Percentiles rank a stretch among this genome's conserved stretches.
Conservation (phyloP, 2,888 invertebrate genomes). For the Meghimatium bilineatum region DNA sequence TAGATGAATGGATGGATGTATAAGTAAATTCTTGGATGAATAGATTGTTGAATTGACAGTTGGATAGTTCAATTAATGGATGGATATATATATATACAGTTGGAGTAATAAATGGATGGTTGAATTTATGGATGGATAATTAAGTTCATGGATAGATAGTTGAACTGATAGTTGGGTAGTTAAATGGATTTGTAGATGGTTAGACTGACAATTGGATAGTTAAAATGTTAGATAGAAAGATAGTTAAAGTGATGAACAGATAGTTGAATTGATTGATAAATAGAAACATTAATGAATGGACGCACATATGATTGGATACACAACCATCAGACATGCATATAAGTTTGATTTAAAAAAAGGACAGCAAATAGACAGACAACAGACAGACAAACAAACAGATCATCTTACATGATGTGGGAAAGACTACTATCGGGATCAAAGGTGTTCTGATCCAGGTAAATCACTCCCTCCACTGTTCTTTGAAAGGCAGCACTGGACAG, state of each 20-base stretch:
- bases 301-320: background rate
- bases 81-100: background rate
- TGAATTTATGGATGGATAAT: background rate
- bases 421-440: background rate
- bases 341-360: background rate
- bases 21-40: background rate
- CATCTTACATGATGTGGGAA: background rate
- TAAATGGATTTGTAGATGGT: background rate
- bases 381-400: background rate
- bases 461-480: background rate
- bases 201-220: background rate
- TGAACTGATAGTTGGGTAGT: background rate
- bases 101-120: background rate
- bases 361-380: background rate
- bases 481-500: slow-evolving; percentile 19
- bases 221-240: background rate
- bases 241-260: background rate
- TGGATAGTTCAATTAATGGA: background rate
- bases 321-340: background rate
- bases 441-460: background rate
- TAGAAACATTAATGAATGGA: background rate
- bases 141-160: background rate
- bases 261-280: background rate
- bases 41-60: background rate
- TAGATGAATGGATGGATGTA: slow-evolving; percentile 12